Evolutionary conservation across 2,888 invertebrate species (phyloP), one percentile per base, ranked within the genome.

Genomic region (Hirtodrosophila duncani): DNA sequence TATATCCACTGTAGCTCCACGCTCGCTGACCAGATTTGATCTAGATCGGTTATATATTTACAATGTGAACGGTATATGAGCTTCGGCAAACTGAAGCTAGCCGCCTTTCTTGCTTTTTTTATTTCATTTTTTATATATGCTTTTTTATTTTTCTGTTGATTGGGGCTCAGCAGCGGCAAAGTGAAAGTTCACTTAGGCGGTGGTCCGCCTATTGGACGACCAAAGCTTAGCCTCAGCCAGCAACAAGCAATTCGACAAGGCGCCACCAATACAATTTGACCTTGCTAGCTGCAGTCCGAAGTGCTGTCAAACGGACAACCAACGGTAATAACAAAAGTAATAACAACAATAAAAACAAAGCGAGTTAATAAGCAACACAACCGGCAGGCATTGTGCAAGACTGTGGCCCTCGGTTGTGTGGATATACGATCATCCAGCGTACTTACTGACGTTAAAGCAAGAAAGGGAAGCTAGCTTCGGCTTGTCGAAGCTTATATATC

Each of bases 371-470:
- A 49, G 41, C 53, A 51, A 33, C 55, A 55, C 41, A 34, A 34
- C 49, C 45, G 37, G 39, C 27, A 27, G 24, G 23, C 37, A 57
- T 67, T 69, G 62, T 61, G 69, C 69, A 67, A n/a, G n/a, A n/a
- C n/a, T n/a, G n/a, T n/a, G n/a, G n/a, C n/a, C n/a, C n/a, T n/a
- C n/a, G n/a, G n/a, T n/a, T n/a, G n/a, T n/a, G n/a, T n/a, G n/a
- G n/a, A n/a, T n/a, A n/a, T n/a, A n/a, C n/a, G n/a, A n/a, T n/a
- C n/a, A n/a, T n/a, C n/a, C n/a, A n/a, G n/a, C n/a, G n/a, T n/a
- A n/a, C n/a, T n/a, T n/a, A n/a, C n/a, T n/a, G n/a, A n/a, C n/a
- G n/a, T n/a, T n/a, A n/a, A n/a, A n/a, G n/a, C n/a, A n/a, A n/a
- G n/a, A n/a, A n/a, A n/a, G n/a, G n/a, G n/a, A n/a, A n/a, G n/a